These are phyloP conservation scores for Penelope pileata DNA, from an alignment of 2,113 vertebrate genomes.

Conservation along the genomic window DNA sequence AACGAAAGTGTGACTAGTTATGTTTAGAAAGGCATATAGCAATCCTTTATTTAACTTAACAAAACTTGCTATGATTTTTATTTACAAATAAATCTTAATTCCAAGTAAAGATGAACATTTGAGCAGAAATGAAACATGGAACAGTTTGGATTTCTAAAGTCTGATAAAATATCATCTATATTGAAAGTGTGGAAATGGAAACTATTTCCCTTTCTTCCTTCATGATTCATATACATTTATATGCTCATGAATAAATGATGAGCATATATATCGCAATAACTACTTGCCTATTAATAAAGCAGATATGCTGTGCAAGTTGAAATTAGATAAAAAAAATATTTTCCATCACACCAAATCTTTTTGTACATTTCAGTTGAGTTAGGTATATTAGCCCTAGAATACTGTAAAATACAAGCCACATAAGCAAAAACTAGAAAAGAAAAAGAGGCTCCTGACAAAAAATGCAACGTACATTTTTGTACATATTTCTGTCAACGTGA, in stretches of 20 bases:
- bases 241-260: neutral
- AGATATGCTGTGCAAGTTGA: neutral
- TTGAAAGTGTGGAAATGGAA: neutral
- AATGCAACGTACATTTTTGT: neutral
- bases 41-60: conserved; percentile 16
- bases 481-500: rapidly evolving
- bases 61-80: neutral
- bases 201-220: neutral
- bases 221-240: neutral
- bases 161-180: neutral
- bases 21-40: conserved; percentile 35
- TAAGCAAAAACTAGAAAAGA: neutral
- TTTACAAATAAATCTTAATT: conserved; percentile 46
- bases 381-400: neutral
- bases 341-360: neutral
- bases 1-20: neutral
- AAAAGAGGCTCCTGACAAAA: neutral
- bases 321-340: conserved; percentile 16
- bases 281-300: neutral
- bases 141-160: conserved; percentile 15
- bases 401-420: neutral
- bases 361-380: neutral
- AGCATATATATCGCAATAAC: neutral
- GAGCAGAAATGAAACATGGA: conserved; percentile 21
- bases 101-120: neutral